Evolutionary conservation across 1,140 invertebrate genomes (phyloP).

Genomic region (Dendrolimus kikuchii): DNA sequence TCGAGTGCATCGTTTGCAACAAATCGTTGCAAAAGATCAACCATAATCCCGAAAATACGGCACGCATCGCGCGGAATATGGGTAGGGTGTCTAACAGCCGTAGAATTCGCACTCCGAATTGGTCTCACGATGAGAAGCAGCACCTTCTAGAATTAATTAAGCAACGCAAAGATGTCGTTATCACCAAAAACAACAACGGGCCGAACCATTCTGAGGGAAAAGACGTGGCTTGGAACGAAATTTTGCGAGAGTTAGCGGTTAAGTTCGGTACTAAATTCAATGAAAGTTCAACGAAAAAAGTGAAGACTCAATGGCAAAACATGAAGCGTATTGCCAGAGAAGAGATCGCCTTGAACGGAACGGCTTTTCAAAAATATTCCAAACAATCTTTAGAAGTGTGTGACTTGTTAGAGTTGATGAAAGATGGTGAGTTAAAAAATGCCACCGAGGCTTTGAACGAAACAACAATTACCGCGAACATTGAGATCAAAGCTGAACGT

Average conservation of each 20-base stretch:
- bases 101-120: constrained; percentile 56
- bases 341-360: constrained; percentile 45
- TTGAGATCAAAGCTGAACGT: constrained; percentile 57
- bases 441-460: constrained; percentile 35
- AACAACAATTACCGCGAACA: constrained; percentile 35
- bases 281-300: constrained; percentile 55
- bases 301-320: constrained; percentile 67
- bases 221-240: constrained; percentile 62
- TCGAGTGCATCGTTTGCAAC: constrained; percentile 66
- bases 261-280: constrained; percentile 56
- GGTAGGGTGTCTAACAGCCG: constrained; percentile 40
- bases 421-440: constrained; percentile 37
- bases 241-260: constrained; percentile 38
- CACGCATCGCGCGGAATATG: constrained; percentile 35
- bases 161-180: constrained; percentile 47
- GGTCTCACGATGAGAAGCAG: constrained; percentile 60
- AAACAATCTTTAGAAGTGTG: constrained; percentile 55
- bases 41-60: constrained; percentile 30
- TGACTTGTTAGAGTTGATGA: constrained; percentile 48
- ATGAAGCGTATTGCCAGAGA: constrained; percentile 65
- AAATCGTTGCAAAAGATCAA: constrained; percentile 68
- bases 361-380: constrained; percentile 37
- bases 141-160: constrained; percentile 60
- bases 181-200: constrained; percentile 51
- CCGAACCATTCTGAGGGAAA: constrained; percentile 58